Evolutionary conservation across 2,888 invertebrate species (phyloP), one percentile per base, ranked within the genome.

Genomic region (Tholera decimalis): DNA sequence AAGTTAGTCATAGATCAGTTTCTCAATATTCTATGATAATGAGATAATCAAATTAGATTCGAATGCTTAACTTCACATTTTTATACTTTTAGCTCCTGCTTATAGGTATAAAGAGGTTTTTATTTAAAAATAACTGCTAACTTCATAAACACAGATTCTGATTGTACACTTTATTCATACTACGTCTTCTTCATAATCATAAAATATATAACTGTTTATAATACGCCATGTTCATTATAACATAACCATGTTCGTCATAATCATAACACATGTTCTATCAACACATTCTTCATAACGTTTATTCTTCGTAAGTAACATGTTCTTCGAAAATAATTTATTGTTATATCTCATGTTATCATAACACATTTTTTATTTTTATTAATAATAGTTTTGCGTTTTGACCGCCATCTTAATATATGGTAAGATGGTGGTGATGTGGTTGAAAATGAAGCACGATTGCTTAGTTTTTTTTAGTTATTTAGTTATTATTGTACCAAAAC

Each of bases 151-250:
- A n/a, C n/a, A n/a, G n/a, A n/a, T n/a, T n/a, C n/a, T n/a, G n/a
- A n/a, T n/a, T n/a, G n/a, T n/a, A 26, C 13, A 28, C 11, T 8
- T 28, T 28, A 9, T 28, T 5, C 15, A 50, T 13, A 33, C 20
- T 15, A 44, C 15, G 15, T 24, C 3, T 15, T 44, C 15, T 24
- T 50, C 15, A 20, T 20, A 20, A 11, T 47, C 28, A 28, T 47
- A 24, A 46, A 15, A 46, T 8, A n/a, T 26, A 15, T 9, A 15
- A 0, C 20, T 20, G 39, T 41, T 41, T 4, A 18, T 41, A 3
- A 41, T 9, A 26, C 24, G 9, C n/a, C 46, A 46, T 26, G 26
- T 26, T 46, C 46, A 46, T 26, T 11, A 46, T 28, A 54, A 54
- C 2, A 28, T 6, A 33, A n/a, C n/a, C 18, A 50, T 26, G 15